Conservation (phyloP, 2,888 invertebrate species). For the Ennomos fuscantarius region DNA sequence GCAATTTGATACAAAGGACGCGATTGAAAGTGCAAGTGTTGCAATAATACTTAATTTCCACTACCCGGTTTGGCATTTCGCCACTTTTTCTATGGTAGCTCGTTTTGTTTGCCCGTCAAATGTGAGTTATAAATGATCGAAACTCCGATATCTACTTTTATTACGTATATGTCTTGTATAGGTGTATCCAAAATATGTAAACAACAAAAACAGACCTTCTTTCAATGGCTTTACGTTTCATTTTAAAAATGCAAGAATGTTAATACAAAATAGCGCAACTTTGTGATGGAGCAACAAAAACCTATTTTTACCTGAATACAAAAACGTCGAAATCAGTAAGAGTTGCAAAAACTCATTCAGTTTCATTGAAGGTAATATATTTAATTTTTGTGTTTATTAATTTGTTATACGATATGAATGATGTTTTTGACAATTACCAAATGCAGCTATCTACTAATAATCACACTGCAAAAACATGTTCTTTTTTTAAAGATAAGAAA, state of each 20-base stretch:
- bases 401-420: too few species aligned
- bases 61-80: constrained; percentile 70
- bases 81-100: constrained; percentile 62
- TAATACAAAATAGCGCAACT: constrained; percentile 7
- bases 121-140: constrained; percentile 82
- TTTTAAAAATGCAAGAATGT: background rate
- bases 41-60: constrained; percentile 81
- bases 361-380: background rate
- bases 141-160: constrained; percentile 77
- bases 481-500: too few species aligned
- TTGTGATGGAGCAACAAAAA: constrained; percentile 44
- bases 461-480: too few species aligned
- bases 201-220: constrained; percentile 42
- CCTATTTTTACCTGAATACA: constrained; percentile 68
- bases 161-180: constrained; percentile 43
- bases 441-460: too few species aligned
- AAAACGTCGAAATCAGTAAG: constrained; percentile 45
- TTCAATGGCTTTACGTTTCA: background rate
- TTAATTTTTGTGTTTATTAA: too few species aligned
- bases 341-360: constrained; percentile 25
- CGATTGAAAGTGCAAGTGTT: constrained; percentile 84
- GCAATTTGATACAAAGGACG: constrained; percentile 64
- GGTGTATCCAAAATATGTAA: constrained; percentile 35
- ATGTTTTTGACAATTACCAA: too few species aligned
- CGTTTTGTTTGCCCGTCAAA: constrained; percentile 79